Evolutionary conservation across 1,140 invertebrate species (phyloP).

Genomic region (Macrotrachela quadricornifera): DNA sequence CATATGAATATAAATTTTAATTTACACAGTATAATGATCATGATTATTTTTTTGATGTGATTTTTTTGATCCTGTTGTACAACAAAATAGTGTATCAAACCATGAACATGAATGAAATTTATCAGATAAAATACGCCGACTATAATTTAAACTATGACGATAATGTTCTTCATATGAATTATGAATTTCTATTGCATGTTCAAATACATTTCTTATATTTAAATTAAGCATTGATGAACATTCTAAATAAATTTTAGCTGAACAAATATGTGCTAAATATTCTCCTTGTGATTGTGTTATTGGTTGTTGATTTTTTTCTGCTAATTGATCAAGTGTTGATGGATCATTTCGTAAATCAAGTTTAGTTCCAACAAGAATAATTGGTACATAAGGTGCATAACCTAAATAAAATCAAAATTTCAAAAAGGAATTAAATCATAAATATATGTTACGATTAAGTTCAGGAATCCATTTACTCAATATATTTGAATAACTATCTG

Average conservation of each 20-base stretch:
- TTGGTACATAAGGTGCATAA: slow-evolving; percentile 12
- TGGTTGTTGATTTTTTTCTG: background rate
- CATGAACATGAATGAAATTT: too few species aligned
- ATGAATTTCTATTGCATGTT: background rate
- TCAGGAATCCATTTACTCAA: background rate
- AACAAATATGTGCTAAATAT: background rate
- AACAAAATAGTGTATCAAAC: too few species aligned
- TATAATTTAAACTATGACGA: too few species aligned
- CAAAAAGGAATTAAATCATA: too few species aligned
- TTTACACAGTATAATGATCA: too few species aligned
- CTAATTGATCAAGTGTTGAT: background rate
- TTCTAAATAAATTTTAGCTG: background rate
- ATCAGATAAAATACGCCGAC: too few species aligned
- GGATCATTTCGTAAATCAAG: slow-evolving; percentile 28
- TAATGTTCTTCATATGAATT: too few species aligned
- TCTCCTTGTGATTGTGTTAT: background rate
- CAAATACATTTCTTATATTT: slow-evolving; percentile 2
- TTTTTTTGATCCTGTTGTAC: too few species aligned
- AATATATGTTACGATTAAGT: slow-evolving; percentile 41
- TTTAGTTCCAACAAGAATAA: slow-evolving; percentile 27
- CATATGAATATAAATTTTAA: too few species aligned
- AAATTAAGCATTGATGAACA: background rate
- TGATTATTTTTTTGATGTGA: too few species aligned
- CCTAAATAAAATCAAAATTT: too few species aligned
- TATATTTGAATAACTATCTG: background rate